Conservation (phyloP, 2,113 vertebrate species). For the Xiphias gladius region DNA sequence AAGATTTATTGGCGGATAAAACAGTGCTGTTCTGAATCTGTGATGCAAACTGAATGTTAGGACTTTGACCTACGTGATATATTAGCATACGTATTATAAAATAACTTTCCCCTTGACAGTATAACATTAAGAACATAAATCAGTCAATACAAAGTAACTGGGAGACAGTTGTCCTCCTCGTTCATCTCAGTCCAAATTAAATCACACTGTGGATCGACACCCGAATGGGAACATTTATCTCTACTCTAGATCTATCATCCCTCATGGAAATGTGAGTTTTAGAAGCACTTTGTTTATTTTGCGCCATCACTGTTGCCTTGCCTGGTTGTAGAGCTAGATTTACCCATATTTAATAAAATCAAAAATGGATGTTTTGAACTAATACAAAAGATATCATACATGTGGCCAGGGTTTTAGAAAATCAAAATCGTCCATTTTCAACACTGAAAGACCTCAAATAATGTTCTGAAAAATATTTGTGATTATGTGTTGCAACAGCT, state of each 20-base stretch:
- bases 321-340: not conserved
- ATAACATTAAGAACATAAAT: constrained; percentile 42
- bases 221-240: constrained; percentile 39
- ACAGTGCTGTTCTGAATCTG: not conserved
- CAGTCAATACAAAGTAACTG: constrained; percentile 24
- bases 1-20: not conserved
- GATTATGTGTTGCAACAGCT: constrained; percentile 33
- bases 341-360: not conserved
- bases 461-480: constrained; percentile 10
- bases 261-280: constrained; percentile 1
- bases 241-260: constrained; percentile 23
- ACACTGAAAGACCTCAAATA: constrained; percentile 20
- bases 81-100: not conserved
- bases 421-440: not conserved
- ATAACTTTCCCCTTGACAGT: constrained; percentile 21
- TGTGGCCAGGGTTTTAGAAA: not conserved
- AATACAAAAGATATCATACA: not conserved
- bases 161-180: constrained; percentile 18
- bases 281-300: constrained; percentile 25
- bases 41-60: constrained; percentile 19
- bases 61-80: not conserved
- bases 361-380: not conserved
- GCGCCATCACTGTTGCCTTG: constrained; percentile 39
- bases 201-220: constrained; percentile 39
- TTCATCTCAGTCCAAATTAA: constrained; percentile 47